Conservation (phyloP, 2,888 invertebrate species). For the Alloplasta piceator region DNA sequence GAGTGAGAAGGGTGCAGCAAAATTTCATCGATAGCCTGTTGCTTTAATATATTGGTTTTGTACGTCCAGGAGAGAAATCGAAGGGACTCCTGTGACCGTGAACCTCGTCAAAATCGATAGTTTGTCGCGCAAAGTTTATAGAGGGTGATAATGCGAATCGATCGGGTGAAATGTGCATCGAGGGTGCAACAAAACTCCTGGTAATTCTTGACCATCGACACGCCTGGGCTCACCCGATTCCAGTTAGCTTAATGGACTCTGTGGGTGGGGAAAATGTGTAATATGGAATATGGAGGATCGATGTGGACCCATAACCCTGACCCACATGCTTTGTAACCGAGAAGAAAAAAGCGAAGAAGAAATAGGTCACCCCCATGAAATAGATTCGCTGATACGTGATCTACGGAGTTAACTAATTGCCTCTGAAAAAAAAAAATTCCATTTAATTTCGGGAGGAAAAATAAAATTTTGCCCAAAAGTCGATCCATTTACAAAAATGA, state of each 20-base stretch:
- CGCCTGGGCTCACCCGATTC: conserved; percentile 47
- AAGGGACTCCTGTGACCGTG: no score
- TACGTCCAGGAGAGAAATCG: no score
- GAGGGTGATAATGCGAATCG: no score
- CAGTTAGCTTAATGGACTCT: conserved; percentile 38
- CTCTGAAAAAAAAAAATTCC: background rate
- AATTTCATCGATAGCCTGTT: no score
- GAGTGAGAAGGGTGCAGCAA: no score
- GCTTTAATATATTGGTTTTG: no score
- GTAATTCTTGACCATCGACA: conserved; percentile 31
- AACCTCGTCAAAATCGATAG: no score
- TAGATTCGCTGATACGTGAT: background rate
- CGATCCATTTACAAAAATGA: background rate
- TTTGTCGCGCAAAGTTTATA: no score
- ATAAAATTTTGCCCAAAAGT: background rate
- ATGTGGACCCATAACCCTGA: conserved; percentile 63
- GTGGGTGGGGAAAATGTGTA: conserved; percentile 26
- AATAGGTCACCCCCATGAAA: background rate
- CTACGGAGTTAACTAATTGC: no score
- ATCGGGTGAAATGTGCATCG: no score
- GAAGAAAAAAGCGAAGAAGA: conserved; percentile 2
- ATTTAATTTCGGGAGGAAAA: background rate
- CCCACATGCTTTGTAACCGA: conserved; percentile 42
- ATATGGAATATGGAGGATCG: conserved; percentile 44
- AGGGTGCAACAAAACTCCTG: background rate